Conservation (phyloP, 2,113 vertebrate genomes). For the Tetrax tetrax region DNA sequence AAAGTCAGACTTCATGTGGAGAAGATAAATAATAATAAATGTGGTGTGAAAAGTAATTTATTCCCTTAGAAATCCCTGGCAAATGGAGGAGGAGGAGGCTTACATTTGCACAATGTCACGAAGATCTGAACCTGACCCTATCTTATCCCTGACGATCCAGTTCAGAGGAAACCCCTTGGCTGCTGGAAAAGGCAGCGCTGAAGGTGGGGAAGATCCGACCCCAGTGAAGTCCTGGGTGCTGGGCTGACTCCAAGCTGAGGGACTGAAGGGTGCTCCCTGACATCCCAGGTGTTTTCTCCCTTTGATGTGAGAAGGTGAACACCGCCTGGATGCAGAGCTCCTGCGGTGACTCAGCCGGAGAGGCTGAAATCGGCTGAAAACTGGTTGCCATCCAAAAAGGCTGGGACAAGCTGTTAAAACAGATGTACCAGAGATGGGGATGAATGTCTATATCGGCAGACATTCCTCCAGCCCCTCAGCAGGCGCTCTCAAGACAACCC, state of each 20-base stretch:
- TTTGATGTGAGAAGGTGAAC: not conserved
- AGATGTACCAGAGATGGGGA: not conserved
- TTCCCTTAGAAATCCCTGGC: not conserved
- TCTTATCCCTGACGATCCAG: not conserved
- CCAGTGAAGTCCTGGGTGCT: not conserved
- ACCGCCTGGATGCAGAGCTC: not conserved
- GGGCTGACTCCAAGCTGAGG: not conserved
- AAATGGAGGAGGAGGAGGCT: not conserved
- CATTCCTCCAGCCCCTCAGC: not conserved
- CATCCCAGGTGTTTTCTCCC: not conserved
- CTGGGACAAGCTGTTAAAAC: conserved; percentile 28
- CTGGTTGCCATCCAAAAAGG: conserved; percentile 43
- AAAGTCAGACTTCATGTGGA: not conserved
- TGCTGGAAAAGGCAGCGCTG: not conserved
- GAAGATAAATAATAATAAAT: not conserved
- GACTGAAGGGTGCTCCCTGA: not conserved
- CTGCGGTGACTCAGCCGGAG: not conserved
- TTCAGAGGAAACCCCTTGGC: not conserved
- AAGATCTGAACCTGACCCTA: not conserved
- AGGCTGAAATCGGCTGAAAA: not conserved
- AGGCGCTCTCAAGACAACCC: not conserved
- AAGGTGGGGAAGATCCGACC: not conserved
- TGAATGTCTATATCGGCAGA: not conserved
- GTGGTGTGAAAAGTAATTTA: not conserved
- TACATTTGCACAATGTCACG: not conserved